Evolutionary conservation across 1,140 invertebrate species (phyloP).

Genomic region (Pogonomyrmex californicus): DNA sequence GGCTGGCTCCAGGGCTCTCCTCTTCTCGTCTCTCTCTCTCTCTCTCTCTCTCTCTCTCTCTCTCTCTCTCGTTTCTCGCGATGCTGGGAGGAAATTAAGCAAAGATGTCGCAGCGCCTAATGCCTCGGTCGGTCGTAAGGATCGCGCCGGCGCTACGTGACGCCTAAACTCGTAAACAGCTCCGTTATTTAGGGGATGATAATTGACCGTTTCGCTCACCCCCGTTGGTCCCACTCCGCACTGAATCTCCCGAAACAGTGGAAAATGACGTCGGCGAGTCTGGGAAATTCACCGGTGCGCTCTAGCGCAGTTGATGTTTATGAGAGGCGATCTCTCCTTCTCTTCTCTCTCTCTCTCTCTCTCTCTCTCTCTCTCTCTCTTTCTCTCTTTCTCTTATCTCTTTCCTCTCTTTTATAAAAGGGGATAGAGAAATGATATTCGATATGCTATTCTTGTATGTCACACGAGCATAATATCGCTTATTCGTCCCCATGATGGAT

Average conservation of each 20-base stretch:
- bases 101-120: slow-evolving; percentile 81
- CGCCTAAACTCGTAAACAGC: slow-evolving; percentile 77
- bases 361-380: slow-evolving; percentile 35
- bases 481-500: slow-evolving; percentile 54
- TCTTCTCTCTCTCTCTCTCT: slow-evolving; percentile 35
- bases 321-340: slow-evolving; percentile 47
- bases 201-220: slow-evolving; percentile 76
- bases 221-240: slow-evolving; percentile 34
- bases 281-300: slow-evolving; percentile 70
- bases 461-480: slow-evolving; percentile 58
- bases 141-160: slow-evolving; percentile 61
- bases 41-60: slow-evolving; percentile 42
- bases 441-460: slow-evolving; percentile 68
- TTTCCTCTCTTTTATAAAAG: slow-evolving; percentile 27
- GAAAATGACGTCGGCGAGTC: slow-evolving; percentile 51
- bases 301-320: slow-evolving; percentile 64
- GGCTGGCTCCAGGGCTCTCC: slow-evolving; percentile 40
- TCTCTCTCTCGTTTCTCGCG: slow-evolving; percentile 66
- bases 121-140: slow-evolving; percentile 66
- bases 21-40: slow-evolving; percentile 61
- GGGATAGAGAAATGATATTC: slow-evolving; percentile 68
- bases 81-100: slow-evolving; percentile 78
- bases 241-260: slow-evolving; percentile 70
- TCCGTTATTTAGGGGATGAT: slow-evolving; percentile 80
- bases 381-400: not conserved